Conservation (phyloP, 2,888 invertebrate species). For the Scelioninae gen. 1 region DNA sequence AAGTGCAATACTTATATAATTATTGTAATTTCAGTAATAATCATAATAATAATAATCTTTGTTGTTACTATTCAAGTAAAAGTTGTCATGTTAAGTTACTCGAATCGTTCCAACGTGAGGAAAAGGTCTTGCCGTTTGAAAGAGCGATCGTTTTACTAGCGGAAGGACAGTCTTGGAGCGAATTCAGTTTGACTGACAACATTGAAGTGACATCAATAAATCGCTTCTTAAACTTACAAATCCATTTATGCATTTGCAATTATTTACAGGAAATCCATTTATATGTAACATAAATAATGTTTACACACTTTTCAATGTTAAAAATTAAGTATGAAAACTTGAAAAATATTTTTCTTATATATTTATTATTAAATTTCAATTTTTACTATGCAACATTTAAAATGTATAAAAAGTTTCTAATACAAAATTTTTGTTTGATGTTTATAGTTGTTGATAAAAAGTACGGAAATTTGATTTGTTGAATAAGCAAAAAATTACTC, state of each 20-base stretch:
- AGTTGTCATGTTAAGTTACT: constrained; percentile 29
- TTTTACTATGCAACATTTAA: too few species aligned
- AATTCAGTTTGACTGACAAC: constrained; percentile 13
- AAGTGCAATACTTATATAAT: constrained; percentile 30
- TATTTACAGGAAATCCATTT: too few species aligned
- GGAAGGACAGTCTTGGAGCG: constrained; percentile 13
- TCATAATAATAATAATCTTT: constrained; percentile 30
- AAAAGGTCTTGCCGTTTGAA: constrained; percentile 27
- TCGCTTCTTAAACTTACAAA: not conserved
- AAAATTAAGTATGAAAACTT: too few species aligned
- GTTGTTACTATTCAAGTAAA: constrained; percentile 30
- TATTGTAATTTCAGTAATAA: constrained; percentile 27
- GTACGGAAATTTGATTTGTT: too few species aligned
- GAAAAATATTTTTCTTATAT: not conserved
- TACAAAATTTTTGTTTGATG: too few species aligned
- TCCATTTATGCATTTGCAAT: too few species aligned
- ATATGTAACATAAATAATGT: too few species aligned
- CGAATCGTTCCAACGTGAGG: constrained; percentile 19
- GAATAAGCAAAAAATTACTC: too few species aligned
- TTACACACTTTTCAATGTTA: too few species aligned
- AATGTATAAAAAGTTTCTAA: too few species aligned
- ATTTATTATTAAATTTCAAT: too few species aligned
- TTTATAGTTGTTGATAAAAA: too few species aligned
- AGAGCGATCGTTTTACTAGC: constrained; percentile 20
- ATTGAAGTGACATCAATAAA: constrained; percentile 1